phyloP scores from a whole-genome alignment of 1,140 invertebrate genomes.

The Drosophila seguyi region DNA sequence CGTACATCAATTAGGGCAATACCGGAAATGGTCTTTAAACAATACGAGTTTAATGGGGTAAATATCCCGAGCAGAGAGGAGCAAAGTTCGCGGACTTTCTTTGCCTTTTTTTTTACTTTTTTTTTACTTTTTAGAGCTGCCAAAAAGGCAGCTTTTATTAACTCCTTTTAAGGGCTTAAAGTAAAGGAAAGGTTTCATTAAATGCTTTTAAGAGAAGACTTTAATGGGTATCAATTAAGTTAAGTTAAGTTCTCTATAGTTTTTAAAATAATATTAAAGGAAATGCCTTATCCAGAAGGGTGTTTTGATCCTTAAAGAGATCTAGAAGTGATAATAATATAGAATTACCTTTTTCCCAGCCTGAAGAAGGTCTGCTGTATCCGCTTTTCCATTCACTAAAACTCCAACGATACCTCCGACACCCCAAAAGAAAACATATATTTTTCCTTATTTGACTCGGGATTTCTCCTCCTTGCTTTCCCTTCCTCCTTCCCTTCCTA shows the following conservation, averaged over 20 bases:
- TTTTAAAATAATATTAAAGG: too few species aligned
- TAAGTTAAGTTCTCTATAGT: background rate
- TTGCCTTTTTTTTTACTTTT: too few species aligned
- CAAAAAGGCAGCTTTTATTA: too few species aligned
- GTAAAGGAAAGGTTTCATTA: background rate
- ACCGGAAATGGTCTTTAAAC: background rate
- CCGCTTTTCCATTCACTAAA: background rate
- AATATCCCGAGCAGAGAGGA: background rate
- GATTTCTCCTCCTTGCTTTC: background rate
- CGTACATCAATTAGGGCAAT: slow-evolving; percentile 7
- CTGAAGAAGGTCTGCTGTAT: background rate
- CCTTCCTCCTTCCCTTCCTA: slow-evolving; percentile 10
- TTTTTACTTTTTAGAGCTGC: background rate
- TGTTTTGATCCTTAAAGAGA: background rate
- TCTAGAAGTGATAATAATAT: too few species aligned
- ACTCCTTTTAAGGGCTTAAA: too few species aligned
- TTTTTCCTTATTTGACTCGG: background rate
- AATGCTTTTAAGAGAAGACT: background rate
- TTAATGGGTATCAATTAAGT: background rate
- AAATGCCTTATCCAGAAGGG: too few species aligned
- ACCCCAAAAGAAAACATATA: background rate
- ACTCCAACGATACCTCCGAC: background rate
- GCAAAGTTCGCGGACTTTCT: background rate
- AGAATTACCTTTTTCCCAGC: too few species aligned
- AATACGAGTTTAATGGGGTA: background rate